Evolutionary conservation across 2,113 vertebrate genomes (phyloP).

Genomic region (Tretioscincus oriximinensis): DNA sequence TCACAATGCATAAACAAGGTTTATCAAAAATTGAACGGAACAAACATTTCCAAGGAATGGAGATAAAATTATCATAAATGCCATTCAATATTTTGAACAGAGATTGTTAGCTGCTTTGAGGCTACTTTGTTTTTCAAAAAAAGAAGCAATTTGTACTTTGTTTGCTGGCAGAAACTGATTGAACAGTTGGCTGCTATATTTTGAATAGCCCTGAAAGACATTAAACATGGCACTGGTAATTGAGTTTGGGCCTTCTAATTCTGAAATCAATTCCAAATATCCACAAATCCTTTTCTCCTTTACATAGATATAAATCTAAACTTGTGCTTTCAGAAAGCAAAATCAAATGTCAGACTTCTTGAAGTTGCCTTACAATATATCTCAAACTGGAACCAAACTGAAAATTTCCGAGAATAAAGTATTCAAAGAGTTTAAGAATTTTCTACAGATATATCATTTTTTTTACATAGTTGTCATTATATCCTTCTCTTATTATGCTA

Average conservation of each 20-base stretch:
- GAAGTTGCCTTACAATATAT: slow-evolving; percentile 36
- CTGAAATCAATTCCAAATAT: slow-evolving; percentile 42
- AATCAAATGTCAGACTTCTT: slow-evolving; percentile 11
- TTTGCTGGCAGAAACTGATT: slow-evolving; percentile 30
- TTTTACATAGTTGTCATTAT: too few species aligned
- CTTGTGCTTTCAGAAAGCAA: slow-evolving; percentile 25
- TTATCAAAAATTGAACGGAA: too few species aligned
- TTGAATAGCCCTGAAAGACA: slow-evolving; percentile 40
- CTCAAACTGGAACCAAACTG: background rate
- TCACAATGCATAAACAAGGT: too few species aligned
- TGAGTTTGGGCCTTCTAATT: slow-evolving; percentile 42
- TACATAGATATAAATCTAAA: slow-evolving; percentile 23
- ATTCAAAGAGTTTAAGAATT: too few species aligned
- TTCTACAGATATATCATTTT: too few species aligned
- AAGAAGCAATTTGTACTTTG: slow-evolving; percentile 33
- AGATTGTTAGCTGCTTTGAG: slow-evolving; percentile 25
- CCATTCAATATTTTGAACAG: slow-evolving; percentile 24
- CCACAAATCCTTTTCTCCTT: slow-evolving; percentile 10
- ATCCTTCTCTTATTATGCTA: too few species aligned
- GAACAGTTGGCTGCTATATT: slow-evolving; percentile 30
- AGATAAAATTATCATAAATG: background rate
- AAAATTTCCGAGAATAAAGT: background rate
- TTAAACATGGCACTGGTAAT: slow-evolving; percentile 25
- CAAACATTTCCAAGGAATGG: too few species aligned
- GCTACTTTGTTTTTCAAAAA: slow-evolving; percentile 9